Conservation (phyloP, 2,113 vertebrate genomes). For the Mormyrus iriodes region DNA sequence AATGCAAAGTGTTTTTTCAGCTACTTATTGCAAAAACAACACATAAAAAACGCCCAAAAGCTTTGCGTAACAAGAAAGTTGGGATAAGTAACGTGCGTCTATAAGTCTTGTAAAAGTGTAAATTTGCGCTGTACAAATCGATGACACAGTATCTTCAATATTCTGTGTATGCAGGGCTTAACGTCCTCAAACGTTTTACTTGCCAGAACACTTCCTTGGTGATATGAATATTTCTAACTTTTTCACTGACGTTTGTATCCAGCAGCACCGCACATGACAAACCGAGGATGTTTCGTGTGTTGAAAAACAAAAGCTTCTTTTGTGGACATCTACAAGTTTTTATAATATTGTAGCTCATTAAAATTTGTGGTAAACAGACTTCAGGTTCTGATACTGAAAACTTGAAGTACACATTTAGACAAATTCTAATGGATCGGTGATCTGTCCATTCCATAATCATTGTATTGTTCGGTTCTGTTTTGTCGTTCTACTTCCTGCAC, state of each 20-base stretch:
- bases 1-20: not conserved
- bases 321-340: not conserved
- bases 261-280: not conserved
- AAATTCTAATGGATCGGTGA: not conserved
- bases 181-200: not conserved
- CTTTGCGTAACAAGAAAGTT: not conserved
- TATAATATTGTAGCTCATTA: not conserved
- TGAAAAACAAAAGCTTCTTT: not conserved
- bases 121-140: not conserved
- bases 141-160: not conserved
- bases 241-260: not conserved
- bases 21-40: not conserved
- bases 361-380: not conserved
- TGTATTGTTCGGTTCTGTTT: not conserved
- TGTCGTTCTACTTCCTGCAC: not conserved
- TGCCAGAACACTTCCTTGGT: not conserved
- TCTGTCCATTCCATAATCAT: not conserved
- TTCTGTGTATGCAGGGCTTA: not conserved
- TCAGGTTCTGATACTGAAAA: not conserved
- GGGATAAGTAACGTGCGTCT: not conserved
- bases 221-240: not conserved
- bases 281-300: not conserved
- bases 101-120: not conserved
- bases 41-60: not conserved
- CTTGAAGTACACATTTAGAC: not conserved